These are phyloP conservation scores for Forbesichthys papilliferus DNA, from an alignment of 2,113 vertebrate species.

Conservation along the genomic window DNA sequence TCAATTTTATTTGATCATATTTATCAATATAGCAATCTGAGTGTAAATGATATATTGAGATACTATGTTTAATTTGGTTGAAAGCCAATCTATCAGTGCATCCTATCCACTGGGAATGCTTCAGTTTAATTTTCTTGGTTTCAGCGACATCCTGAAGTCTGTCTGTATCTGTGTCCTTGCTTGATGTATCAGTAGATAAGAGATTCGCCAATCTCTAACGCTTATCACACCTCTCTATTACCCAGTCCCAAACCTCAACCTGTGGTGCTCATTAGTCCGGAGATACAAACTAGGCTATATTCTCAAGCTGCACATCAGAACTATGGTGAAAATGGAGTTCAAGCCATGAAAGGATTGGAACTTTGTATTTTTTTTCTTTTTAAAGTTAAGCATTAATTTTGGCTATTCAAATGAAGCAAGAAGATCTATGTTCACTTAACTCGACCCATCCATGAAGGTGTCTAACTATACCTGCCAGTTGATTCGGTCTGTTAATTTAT, in stretches of 20 bases:
- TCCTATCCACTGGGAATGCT: slow-evolving; percentile 7
- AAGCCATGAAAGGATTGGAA: too few species aligned
- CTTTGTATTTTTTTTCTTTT: too few species aligned
- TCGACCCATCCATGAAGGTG: slow-evolving; percentile 1
- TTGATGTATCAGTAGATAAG: slow-evolving; percentile 71
- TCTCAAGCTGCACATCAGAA: slow-evolving; percentile 24
- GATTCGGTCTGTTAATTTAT: slow-evolving; percentile 7
- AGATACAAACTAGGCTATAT: slow-evolving; percentile 24
- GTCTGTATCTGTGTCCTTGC: slow-evolving; percentile 71
- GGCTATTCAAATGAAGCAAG: slow-evolving; percentile 4
- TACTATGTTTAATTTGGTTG: too few species aligned
- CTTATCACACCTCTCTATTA: slow-evolving; percentile 32
- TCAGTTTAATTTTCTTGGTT: slow-evolving; percentile 47
- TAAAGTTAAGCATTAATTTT: background rate
- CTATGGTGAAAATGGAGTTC: background rate
- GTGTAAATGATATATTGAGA: too few species aligned
- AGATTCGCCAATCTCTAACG: slow-evolving; percentile 64
- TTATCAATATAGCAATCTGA: too few species aligned
- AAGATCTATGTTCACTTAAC: background rate
- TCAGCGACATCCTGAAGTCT: slow-evolving; percentile 67
- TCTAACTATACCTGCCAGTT: slow-evolving; percentile 19
- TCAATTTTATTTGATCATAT: too few species aligned
- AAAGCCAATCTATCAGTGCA: too few species aligned
- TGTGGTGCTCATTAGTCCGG: slow-evolving; percentile 31
- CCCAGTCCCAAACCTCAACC: slow-evolving; percentile 20